These are phyloP conservation scores for Acrocyrtus sp. DNA, from an alignment of 2,888 invertebrate species.

Conservation along the genomic window DNA sequence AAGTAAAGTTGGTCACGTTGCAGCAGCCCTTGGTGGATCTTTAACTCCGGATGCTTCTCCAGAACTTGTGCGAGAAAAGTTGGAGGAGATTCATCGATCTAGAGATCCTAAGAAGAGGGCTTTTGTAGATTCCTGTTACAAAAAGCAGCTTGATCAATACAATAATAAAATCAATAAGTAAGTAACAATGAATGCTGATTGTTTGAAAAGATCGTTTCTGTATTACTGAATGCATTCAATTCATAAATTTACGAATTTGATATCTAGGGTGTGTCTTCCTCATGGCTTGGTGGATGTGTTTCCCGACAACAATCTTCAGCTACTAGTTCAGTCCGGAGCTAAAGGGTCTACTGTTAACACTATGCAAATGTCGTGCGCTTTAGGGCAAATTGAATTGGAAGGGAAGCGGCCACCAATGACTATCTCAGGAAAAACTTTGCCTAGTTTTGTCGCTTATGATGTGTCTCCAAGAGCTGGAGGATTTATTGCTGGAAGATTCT, in stretches of 20 bases:
- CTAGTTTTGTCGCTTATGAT: constrained; percentile 90
- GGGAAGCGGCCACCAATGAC: constrained; percentile 95
- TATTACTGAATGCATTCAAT: neutral
- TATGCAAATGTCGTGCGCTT: constrained; percentile 97
- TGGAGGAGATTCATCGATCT: constrained; percentile 76
- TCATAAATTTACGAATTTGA: neutral
- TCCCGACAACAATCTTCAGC: constrained; percentile 94
- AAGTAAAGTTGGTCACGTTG: constrained; percentile 72
- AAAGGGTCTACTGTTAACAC: constrained; percentile 98
- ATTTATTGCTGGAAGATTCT: constrained; percentile 94
- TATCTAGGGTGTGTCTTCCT: constrained; percentile 79
- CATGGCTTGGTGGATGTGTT: constrained; percentile 87
- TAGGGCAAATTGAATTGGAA: constrained; percentile 99
- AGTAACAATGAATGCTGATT: constrained; percentile 56
- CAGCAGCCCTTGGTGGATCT: constrained; percentile 78
- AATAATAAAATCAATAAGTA: constrained; percentile 92
- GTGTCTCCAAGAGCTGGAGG: constrained; percentile 93
- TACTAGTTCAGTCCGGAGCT: constrained; percentile 98
- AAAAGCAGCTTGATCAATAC: constrained; percentile 80
- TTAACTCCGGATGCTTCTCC: constrained; percentile 72
- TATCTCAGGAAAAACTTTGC: constrained; percentile 91
- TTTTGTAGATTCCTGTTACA: constrained; percentile 84
- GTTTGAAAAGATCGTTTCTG: neutral
- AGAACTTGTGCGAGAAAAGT: constrained; percentile 71
- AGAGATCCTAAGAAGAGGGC: constrained; percentile 80